Percentiles rank a stretch among this genome's conserved stretches.
phyloP scores from a whole-genome alignment of 2,797 vertebrate genomes.

The Sylvia borin region DNA sequence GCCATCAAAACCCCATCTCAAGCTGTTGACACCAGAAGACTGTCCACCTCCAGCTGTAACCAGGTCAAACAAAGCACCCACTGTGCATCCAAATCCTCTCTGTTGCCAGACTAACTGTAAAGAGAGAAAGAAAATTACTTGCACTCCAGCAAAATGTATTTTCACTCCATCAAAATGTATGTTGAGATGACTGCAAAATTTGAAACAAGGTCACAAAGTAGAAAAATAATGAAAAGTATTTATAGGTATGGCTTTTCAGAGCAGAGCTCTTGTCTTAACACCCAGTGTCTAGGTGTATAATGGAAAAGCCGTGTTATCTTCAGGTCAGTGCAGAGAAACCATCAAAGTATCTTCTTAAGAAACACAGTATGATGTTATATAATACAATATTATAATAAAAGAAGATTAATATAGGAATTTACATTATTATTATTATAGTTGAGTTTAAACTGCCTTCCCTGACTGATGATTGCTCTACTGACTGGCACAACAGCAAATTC shows the following conservation, averaged over 20 bases:
- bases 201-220: not conserved
- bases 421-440: not conserved
- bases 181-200: not conserved
- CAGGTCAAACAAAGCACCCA: not conserved
- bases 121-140: not conserved
- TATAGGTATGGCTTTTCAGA: not conserved
- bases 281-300: not conserved
- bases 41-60: not conserved
- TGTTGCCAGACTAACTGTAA: not conserved
- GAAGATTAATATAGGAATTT: not conserved
- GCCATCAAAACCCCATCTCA: not conserved
- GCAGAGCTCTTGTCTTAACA: not conserved
- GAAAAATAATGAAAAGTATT: not conserved
- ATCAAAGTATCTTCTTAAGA: not conserved
- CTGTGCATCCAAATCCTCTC: not conserved
- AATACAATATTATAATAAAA: not conserved
- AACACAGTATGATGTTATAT: not conserved
- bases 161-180: not conserved
- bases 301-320: not conserved
- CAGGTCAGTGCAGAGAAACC: not conserved
- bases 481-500: not conserved
- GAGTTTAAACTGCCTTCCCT: not conserved
- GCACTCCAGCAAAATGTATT: not conserved
- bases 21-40: not conserved
- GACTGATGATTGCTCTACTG: not conserved